Percentiles rank a stretch among this genome's conserved stretches.
These are phyloP conservation scores for Dermochelys coriacea DNA, from an alignment of 2,797 vertebrate species.

Conservation along the genomic window DNA sequence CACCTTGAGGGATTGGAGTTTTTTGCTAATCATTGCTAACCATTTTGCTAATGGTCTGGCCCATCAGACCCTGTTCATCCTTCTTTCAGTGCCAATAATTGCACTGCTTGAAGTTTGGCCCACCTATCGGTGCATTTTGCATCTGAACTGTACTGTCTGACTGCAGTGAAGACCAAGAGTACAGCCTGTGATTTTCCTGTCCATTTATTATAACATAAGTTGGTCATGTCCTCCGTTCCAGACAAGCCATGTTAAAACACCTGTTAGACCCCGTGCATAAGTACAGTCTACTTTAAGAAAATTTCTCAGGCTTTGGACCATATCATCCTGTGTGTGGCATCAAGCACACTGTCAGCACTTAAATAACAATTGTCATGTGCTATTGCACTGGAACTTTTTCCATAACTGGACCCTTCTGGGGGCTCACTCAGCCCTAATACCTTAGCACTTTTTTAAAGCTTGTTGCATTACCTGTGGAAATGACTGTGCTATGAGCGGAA, in stretches of 20 bases:
- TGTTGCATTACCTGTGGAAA: not conserved
- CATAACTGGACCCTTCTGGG: not conserved
- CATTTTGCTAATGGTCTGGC: not conserved
- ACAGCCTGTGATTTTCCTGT: not conserved
- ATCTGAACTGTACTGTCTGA: not conserved
- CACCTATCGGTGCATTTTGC: fast-evolving
- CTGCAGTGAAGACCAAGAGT: not conserved
- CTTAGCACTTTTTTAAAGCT: not conserved
- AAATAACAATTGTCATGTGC: not conserved
- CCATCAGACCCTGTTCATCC: not conserved
- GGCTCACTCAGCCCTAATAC: not conserved
- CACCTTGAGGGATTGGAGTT: not conserved
- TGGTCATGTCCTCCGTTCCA: not conserved
- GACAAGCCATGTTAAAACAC: not conserved
- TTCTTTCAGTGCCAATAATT: not conserved
- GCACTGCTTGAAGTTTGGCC: not conserved
- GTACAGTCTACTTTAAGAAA: not conserved
- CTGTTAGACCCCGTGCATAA: fast-evolving
- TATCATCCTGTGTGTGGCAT: not conserved
- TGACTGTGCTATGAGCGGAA: not conserved
- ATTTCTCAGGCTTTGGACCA: not conserved
- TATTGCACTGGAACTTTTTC: not conserved
- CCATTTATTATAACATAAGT: not conserved
- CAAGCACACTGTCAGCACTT: fast-evolving
- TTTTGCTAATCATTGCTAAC: too few species aligned